phyloP scores from a whole-genome alignment of 2,797 vertebrate species.

The Urocyon cinereoargenteus region DNA sequence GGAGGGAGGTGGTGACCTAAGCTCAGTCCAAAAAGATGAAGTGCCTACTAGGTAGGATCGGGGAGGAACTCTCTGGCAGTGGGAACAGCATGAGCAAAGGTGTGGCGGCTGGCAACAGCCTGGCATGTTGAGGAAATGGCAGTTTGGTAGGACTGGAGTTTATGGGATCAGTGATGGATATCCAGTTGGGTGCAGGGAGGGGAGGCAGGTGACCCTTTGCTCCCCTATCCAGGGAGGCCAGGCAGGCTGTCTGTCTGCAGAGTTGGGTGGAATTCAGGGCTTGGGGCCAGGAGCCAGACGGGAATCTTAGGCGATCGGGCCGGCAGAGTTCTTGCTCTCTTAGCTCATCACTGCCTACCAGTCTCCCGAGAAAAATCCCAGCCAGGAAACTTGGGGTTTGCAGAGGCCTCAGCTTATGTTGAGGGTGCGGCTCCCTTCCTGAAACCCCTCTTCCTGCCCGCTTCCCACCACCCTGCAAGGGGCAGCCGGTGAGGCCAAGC shows the following conservation, averaged over 20 bases:
- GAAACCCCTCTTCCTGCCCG: constrained; percentile 28
- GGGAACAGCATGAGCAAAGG: not conserved
- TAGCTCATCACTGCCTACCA: constrained; percentile 72
- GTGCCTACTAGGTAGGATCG: not conserved
- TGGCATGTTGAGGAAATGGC: not conserved
- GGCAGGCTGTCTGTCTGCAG: constrained; percentile 4
- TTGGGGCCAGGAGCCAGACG: constrained; percentile 44
- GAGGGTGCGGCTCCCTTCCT: constrained; percentile 68
- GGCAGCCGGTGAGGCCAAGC: constrained; percentile 8
- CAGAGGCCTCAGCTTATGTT: constrained; percentile 24
- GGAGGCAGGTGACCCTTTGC: not conserved
- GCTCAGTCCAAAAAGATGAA: not conserved
- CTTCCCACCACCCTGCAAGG: constrained; percentile 23
- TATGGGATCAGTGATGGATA: not conserved
- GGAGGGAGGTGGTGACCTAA: not conserved
- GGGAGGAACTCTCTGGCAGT: not conserved
- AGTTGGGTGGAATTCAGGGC: constrained; percentile 48
- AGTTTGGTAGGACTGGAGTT: not conserved
- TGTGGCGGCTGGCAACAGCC: not conserved
- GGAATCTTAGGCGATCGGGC: not conserved
- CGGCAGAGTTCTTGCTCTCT: constrained; percentile 65
- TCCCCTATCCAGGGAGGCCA: not conserved
- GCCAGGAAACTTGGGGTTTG: constrained; percentile 80
- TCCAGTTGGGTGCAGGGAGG: not conserved
- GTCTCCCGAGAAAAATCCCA: constrained; percentile 73